Evolutionary conservation across 2,797 vertebrate species (phyloP), one percentile per base, ranked within the genome.

Genomic region (Hozukius guyotensis): DNA sequence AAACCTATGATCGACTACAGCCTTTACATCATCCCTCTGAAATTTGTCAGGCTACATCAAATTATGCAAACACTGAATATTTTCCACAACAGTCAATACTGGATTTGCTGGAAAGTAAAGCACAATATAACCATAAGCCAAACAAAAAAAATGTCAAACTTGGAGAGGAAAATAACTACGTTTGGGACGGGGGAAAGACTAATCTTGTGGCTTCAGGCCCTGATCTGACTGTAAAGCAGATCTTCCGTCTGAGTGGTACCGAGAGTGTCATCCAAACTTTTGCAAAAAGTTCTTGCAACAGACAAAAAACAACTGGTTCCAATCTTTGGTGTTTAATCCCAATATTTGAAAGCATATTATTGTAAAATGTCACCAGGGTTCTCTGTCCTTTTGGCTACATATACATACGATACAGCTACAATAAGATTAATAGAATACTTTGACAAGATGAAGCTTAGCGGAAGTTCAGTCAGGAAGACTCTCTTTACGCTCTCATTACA

Each of bases 1-100:
- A 57, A 11, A 56, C 5, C 16, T 68, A 3, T 52, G 32, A 71
- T 14, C 53, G 18, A 60, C 62, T 25, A 5, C 38, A 49, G 36
- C 38, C 18, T 64, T 72, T 75, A 62, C 10, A 64, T 68, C 22
- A 70, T 71, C 46, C 62, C 64, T 38, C 27, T 73, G 38, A 68
- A 77, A 66, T 63, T 5, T 38, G 42, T 73, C 59, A 61, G 52
- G 22, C 52, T 55, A 31, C 22, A 64, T 88, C 64, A 71, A 27
- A 55, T 75, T 72, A 76, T 79, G 52, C 77, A 80, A 81, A 83
- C 29, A 42, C 52, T 65, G 27, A 66, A 46, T 74, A 52, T 67
- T 81, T 81, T 82, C 62, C 62, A 66, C 65, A 78, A 80, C 29
- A 73, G 71, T 55, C 67, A 52, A 68, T 61, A 34, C 16, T 63